These are phyloP conservation scores for Nemotelus pantherinus DNA, from an alignment of 2,888 invertebrate species.

Conservation along the genomic window DNA sequence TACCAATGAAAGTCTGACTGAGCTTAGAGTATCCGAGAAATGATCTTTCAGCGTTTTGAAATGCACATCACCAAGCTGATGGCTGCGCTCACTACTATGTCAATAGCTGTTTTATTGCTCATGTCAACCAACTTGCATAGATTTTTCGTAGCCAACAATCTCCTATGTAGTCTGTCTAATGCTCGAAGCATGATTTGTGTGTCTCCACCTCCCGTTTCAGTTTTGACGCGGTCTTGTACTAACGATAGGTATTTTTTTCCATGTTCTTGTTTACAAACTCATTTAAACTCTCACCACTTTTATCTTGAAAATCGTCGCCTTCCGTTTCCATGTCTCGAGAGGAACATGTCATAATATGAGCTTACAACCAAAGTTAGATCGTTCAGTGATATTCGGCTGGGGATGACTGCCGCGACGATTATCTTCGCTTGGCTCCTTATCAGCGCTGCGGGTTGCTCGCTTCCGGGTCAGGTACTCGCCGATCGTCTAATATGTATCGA, in stretches of 20 bases:
- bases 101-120: conserved; percentile 74
- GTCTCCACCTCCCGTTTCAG: no score
- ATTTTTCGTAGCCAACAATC: conserved; percentile 89
- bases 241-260: conserved; percentile 83
- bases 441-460: no score
- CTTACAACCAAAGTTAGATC: no score
- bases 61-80: conserved; percentile 81
- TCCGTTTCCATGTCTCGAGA: no score
- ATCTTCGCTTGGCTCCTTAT: no score
- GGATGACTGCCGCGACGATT: no score
- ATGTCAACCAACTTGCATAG: conserved; percentile 86
- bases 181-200: conserved; percentile 87
- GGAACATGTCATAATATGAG: no score
- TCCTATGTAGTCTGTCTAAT: conserved; percentile 88
- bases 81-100: conserved; percentile 80
- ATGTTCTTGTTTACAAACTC: conserved; percentile 85
- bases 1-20: conserved; percentile 83
- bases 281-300: conserved; percentile 77
- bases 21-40: conserved; percentile 83
- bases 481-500: no score
- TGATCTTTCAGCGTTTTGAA: conserved; percentile 80
- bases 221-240: conserved; percentile 80
- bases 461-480: no score
- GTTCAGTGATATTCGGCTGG: no score
- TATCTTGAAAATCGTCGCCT: conserved; percentile 75